phyloP scores from a whole-genome alignment of 2,888 invertebrate genomes.

The Chrysolina oricalcia region DNA sequence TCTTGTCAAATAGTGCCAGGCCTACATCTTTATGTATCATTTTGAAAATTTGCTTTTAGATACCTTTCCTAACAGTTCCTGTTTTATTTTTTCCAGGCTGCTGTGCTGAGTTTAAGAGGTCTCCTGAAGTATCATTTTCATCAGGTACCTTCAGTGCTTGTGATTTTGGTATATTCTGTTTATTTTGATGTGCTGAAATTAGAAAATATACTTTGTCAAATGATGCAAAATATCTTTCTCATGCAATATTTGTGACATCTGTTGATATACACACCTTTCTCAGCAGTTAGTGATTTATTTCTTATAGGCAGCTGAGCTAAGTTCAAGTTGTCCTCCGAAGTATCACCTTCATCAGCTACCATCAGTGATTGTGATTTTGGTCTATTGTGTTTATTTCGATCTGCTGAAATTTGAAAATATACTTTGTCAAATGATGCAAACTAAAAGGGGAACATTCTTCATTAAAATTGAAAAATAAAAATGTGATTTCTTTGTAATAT shows the following conservation, averaged over 20 bases:
- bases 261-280: background rate
- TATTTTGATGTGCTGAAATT: background rate
- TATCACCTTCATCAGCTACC: background rate
- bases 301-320: background rate
- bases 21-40: background rate
- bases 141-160: slow-evolving; percentile 1
- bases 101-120: background rate
- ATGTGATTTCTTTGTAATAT: no score
- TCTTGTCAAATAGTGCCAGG: background rate
- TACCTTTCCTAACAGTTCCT: background rate
- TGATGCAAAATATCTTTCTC: no score
- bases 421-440: background rate
- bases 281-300: background rate
- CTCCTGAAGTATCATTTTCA: background rate
- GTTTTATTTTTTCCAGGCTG: background rate
- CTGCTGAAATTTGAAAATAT: background rate
- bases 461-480: no score
- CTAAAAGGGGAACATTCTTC: no score
- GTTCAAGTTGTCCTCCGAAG: background rate
- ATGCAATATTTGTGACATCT: no score
- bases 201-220: background rate
- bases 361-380: background rate
- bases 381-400: background rate
- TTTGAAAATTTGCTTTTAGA: background rate
- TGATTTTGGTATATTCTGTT: background rate